These are phyloP conservation scores for Heterocephalus glaber DNA, from an alignment of 2,113 vertebrate genomes.

Conservation along the genomic window DNA sequence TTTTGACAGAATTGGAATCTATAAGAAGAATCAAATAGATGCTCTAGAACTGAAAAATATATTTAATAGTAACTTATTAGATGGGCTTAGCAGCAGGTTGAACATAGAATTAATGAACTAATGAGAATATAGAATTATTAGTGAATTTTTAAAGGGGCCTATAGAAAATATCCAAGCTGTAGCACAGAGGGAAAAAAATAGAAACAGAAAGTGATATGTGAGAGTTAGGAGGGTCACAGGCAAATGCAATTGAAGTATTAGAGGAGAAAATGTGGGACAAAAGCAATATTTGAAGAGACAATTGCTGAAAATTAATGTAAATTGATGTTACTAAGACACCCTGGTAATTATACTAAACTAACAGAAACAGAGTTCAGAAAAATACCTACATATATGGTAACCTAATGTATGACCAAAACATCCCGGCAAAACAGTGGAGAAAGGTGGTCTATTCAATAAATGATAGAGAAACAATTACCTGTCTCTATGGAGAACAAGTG, in stretches of 20 bases:
- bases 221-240: background rate
- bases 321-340: background rate
- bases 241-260: background rate
- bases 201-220: background rate
- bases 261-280: background rate
- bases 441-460: background rate
- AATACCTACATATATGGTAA: background rate
- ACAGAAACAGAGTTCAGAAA: background rate
- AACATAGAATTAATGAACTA: slow-evolving; percentile 31
- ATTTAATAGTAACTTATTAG: background rate
- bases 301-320: background rate
- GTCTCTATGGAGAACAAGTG: background rate
- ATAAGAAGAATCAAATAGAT: background rate
- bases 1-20: background rate
- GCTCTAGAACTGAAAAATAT: background rate
- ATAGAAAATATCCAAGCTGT: background rate
- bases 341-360: background rate
- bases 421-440: background rate
- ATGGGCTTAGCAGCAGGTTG: background rate
- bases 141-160: background rate
- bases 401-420: background rate
- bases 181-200: background rate
- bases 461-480: background rate
- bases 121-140: background rate
- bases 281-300: background rate